These are phyloP conservation scores for Pseudomyrmex sp. DNA, from an alignment of 1,140 invertebrate genomes.

Conservation along the genomic window DNA sequence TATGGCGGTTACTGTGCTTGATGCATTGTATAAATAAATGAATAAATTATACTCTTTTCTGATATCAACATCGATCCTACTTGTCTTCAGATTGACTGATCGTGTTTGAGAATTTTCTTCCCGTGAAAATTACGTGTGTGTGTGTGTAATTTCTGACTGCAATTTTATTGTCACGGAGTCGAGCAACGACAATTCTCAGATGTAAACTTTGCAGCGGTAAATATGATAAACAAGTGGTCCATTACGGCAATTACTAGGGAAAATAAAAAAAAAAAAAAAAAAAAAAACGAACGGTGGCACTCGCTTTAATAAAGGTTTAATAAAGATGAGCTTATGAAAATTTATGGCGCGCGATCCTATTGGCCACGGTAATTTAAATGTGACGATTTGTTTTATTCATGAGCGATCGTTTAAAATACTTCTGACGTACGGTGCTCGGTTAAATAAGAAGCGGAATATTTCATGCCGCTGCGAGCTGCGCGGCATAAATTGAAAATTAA, in stretches of 20 bases:
- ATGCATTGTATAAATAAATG: background rate
- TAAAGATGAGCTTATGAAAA: slow-evolving; percentile 65
- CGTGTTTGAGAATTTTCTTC: background rate
- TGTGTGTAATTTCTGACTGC: background rate
- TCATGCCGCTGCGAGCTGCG: slow-evolving; percentile 40
- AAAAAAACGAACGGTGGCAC: slow-evolving; percentile 38
- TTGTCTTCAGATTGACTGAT: background rate
- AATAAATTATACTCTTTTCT: background rate
- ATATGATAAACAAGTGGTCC: slow-evolving; percentile 1
- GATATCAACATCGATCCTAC: background rate
- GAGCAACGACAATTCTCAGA: background rate
- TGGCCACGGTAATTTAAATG: slow-evolving; percentile 59
- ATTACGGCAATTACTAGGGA: slow-evolving; percentile 21
- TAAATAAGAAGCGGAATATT: slow-evolving; percentile 62
- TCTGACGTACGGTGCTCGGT: slow-evolving; percentile 54
- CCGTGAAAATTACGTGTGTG: background rate
- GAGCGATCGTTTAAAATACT: slow-evolving; percentile 61
- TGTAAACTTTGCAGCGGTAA: background rate
- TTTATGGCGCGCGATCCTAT: slow-evolving; percentile 60
- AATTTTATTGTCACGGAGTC: background rate
- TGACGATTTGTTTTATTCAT: slow-evolving; percentile 64
- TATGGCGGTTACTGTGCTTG: slow-evolving; percentile 1
- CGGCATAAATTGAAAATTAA: slow-evolving; percentile 63
- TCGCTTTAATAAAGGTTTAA: slow-evolving; percentile 57
- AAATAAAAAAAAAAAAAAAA: background rate